A percentile compares a stretch with the other conserved stretches of the same genome.
phyloP scores from a whole-genome alignment of 2,797 vertebrate species.

The Rhadinocentrus ornatus region DNA sequence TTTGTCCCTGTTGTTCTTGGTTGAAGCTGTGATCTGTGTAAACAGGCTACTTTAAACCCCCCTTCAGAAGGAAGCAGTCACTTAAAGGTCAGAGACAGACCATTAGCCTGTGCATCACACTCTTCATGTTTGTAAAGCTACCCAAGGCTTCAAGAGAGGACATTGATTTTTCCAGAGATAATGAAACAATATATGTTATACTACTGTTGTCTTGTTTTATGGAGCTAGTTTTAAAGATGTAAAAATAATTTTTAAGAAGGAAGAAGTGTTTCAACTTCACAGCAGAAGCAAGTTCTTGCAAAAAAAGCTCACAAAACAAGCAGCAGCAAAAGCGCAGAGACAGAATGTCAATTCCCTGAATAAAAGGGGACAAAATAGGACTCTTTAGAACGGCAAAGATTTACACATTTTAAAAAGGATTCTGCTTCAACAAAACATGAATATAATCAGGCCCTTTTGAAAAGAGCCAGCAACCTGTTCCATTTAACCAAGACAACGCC shows the following conservation, averaged over 20 bases:
- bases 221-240: constrained; percentile 37
- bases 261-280: constrained; percentile 26
- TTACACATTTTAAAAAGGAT: constrained; percentile 85
- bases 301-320: constrained; percentile 66
- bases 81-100: constrained; percentile 78
- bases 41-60: constrained; percentile 78
- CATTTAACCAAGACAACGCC: constrained; percentile 82
- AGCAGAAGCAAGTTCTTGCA: constrained; percentile 32
- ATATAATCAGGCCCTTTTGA: constrained; percentile 82
- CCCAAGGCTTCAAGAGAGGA: constrained; percentile 40
- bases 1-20: constrained; percentile 78
- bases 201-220: constrained; percentile 4
- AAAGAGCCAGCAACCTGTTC: constrained; percentile 83
- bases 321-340: constrained; percentile 61
- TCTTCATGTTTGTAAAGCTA: constrained; percentile 70
- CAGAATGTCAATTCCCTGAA: constrained; percentile 72
- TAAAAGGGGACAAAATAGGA: constrained; percentile 61
- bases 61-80: constrained; percentile 72
- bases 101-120: constrained; percentile 61
- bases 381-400: constrained; percentile 76
- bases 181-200: not conserved
- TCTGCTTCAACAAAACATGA: constrained; percentile 86
- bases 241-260: constrained; percentile 27
- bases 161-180: constrained; percentile 4
- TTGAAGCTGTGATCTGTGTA: constrained; percentile 82